These are phyloP conservation scores for Arge pagana DNA, from an alignment of 2,888 invertebrate genomes.

Conservation along the genomic window DNA sequence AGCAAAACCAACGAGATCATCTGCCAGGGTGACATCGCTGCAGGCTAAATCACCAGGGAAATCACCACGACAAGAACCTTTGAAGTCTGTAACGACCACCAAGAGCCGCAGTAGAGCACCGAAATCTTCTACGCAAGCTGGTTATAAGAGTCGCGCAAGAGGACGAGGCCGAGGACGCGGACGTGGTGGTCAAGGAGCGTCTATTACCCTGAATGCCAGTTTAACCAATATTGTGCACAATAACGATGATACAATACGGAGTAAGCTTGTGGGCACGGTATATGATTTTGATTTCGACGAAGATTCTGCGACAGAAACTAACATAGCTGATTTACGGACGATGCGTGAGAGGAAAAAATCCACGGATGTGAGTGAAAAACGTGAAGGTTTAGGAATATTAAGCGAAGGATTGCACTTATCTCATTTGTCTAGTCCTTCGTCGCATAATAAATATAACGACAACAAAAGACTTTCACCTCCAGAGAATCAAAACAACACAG, in stretches of 20 bases:
- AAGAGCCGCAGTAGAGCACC: conserved; percentile 60
- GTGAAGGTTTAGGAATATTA: conserved; percentile 26
- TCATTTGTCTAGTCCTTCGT: conserved; percentile 36
- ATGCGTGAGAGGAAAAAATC: conserved; percentile 80
- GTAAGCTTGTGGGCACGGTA: conserved; percentile 83
- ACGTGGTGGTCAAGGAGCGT: conserved; percentile 39
- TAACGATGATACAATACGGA: conserved; percentile 73
- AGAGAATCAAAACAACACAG: conserved; percentile 20
- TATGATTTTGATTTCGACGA: conserved; percentile 86
- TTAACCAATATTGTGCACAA: conserved; percentile 55
- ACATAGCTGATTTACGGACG: conserved; percentile 76
- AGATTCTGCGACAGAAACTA: conserved; percentile 75
- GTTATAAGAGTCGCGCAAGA: conserved; percentile 46
- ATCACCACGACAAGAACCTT: conserved; percentile 54
- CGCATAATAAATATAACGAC: conserved; percentile 42
- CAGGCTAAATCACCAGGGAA: conserved; percentile 72
- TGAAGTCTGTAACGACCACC: conserved; percentile 44
- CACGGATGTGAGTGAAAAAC: conserved; percentile 67
- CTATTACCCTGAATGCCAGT: conserved; percentile 33
- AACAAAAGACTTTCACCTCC: conserved; percentile 40
- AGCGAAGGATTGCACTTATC: conserved; percentile 36
- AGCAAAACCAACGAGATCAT: conserved; percentile 65
- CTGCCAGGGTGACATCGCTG: conserved; percentile 66
- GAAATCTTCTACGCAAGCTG: conserved; percentile 47
- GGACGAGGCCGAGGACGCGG: conserved; percentile 59